Conservation (phyloP, 2,888 invertebrate genomes). For the Chelonus formosanus region DNA sequence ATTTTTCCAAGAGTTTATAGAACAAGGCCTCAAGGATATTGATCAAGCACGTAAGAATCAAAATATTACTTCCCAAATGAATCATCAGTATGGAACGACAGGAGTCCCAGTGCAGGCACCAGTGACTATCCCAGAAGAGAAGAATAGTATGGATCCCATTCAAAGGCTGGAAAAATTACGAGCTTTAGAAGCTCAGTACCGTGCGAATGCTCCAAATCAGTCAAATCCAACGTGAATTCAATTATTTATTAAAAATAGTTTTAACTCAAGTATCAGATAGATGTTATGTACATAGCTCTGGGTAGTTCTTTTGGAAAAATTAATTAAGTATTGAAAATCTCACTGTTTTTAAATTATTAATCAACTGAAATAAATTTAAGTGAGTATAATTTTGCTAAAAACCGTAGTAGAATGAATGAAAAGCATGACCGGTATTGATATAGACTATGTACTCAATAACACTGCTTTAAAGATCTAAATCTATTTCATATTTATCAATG, state of each 20-base stretch:
- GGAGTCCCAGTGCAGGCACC: conserved; percentile 43
- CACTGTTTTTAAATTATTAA: too few relatives aligned
- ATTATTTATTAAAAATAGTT: conserved; percentile 14
- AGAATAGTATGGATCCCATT: conserved; percentile 57
- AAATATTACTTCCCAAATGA: conserved; percentile 51
- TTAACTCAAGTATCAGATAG: conserved; percentile 10
- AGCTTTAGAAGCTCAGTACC: conserved; percentile 58
- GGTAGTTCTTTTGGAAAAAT: too few relatives aligned
- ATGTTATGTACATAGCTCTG: neutral
- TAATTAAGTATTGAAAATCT: too few relatives aligned
- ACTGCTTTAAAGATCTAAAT: conserved; percentile 45
- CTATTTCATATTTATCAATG: too few relatives aligned
- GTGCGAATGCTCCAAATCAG: conserved; percentile 44
- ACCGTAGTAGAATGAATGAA: conserved; percentile 1
- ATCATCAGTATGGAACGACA: conserved; percentile 52
- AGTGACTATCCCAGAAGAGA: conserved; percentile 48
- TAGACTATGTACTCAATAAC: conserved; percentile 48
- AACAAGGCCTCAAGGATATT: conserved; percentile 76
- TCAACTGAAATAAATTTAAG: too few relatives aligned
- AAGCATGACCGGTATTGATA: neutral
- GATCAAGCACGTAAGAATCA: conserved; percentile 64
- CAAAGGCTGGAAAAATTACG: conserved; percentile 59
- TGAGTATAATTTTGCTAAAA: too few relatives aligned
- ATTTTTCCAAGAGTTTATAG: conserved; percentile 88
- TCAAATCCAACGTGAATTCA: conserved; percentile 52